Percentiles rank a stretch among this genome's conserved stretches.
Conservation (phyloP, 2,113 vertebrate genomes). For the Perca schrenkii region DNA sequence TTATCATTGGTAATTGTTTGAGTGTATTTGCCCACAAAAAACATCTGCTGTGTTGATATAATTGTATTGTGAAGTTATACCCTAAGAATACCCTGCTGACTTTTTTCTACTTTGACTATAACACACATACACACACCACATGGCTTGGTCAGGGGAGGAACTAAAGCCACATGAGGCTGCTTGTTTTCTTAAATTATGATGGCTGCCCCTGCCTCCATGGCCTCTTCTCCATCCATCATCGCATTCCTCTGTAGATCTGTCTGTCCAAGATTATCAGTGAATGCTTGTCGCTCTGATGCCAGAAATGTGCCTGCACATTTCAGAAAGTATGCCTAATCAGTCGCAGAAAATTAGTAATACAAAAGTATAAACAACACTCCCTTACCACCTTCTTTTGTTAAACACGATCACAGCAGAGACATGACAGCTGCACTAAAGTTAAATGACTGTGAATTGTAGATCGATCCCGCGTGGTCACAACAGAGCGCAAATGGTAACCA, state of each 20-base stretch:
- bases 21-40: neutral
- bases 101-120: neutral
- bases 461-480: conserved; percentile 9
- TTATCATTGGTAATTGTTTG: neutral
- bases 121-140: neutral
- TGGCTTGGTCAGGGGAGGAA: neutral
- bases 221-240: neutral
- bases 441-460: conserved; percentile 20
- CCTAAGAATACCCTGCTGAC: neutral
- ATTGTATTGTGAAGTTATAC: neutral
- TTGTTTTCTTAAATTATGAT: neutral
- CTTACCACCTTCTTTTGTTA: neutral
- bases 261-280: accelerated
- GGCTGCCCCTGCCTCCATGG: neutral
- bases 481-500: conserved; percentile 47
- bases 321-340: neutral
- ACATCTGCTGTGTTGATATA: neutral
- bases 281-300: neutral
- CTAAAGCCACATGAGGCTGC: neutral
- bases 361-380: neutral
- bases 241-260: neutral
- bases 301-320: neutral
- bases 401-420: neutral
- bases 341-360: neutral
- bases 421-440: conserved; percentile 40